Conservation (phyloP, 2,888 invertebrate species). For the Erebia epiphron region DNA sequence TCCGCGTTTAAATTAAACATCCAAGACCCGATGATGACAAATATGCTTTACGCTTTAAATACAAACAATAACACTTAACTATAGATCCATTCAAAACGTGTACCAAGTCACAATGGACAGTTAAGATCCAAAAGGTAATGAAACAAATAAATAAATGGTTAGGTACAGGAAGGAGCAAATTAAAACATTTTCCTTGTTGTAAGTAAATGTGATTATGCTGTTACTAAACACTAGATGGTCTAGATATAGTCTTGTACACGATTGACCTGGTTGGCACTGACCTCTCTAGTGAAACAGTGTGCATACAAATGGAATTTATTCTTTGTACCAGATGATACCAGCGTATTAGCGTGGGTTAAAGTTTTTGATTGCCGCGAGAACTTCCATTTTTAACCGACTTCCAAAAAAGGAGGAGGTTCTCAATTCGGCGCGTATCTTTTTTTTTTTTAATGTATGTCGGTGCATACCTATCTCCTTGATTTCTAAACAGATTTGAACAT, state of each 20-base stretch:
- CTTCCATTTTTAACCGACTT: no score
- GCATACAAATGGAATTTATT: no score
- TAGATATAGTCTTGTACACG: neutral
- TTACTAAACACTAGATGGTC: neutral
- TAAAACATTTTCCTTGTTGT: constrained; percentile 9
- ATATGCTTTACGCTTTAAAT: neutral
- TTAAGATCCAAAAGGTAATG: constrained; percentile 15
- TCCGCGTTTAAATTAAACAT: neutral
- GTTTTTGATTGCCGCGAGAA: no score
- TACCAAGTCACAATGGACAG: constrained; percentile 2
- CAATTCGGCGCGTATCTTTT: no score
- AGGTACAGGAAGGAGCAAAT: neutral
- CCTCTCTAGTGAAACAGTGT: neutral
- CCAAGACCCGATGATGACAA: neutral
- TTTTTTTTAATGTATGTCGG: no score
- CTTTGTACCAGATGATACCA: no score
- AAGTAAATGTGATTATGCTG: neutral
- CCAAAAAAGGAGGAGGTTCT: no score
- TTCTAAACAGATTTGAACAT: no score
- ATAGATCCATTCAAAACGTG: neutral
- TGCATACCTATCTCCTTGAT: no score
- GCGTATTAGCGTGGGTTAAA: no score
- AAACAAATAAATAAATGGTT: neutral
- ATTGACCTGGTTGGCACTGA: constrained; percentile 7
- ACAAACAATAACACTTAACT: constrained; percentile 7